Base-by-base conservation (phyloP, 2,888 invertebrate genomes). In the Mesochorus sp. region DNA sequence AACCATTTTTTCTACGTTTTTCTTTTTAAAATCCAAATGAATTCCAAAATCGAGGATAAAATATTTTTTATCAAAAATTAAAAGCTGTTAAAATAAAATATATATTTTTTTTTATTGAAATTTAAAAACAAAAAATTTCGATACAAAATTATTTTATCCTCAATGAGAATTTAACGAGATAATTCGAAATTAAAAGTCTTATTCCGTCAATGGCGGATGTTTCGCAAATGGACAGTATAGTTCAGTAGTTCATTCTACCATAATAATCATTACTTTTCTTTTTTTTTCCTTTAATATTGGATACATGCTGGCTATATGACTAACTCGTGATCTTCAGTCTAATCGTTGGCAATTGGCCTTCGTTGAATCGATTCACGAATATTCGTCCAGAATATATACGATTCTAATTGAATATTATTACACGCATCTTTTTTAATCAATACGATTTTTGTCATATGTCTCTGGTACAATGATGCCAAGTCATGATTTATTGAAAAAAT, bases 381-480 rank as follows among this genome's bases (percentile, higher is more conserved):
- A 31, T 28, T 61, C n/a, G 37, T n/a, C 37, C n/a, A 8, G 37
- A 2, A 2, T 2, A 37, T 3, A 3, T 6, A n/a, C 8, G 37
- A 37, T 37, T 37, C 10, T 2, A 3, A 12, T 42, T 14, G 1
- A 14, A 5, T 5, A 1, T 5, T 42, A n/a, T 14, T 42, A 42
- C 14, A 28, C 21, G 37, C 12, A 47, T 66, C 37, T 5, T 42
- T 37, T 53, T 42, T 42, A 67, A 24, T 67, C 53, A 39, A 67
- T 53, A 53, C 17, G 19, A 53, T 53, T 12, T 3, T 14, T 12
- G 21, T 12, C 37, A 2, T n/a, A 37, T 37, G 2, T 6, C 2
- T 37, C 37, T 6, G 8, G 12, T 37, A 37, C 8, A 37, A 37
- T 6, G 8, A 2, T 8, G 2, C 37, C 37, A 6, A 37, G 37